Base-by-base conservation (phyloP, 2,113 vertebrate genomes). In the Lepisosteus oculatus region DNA sequence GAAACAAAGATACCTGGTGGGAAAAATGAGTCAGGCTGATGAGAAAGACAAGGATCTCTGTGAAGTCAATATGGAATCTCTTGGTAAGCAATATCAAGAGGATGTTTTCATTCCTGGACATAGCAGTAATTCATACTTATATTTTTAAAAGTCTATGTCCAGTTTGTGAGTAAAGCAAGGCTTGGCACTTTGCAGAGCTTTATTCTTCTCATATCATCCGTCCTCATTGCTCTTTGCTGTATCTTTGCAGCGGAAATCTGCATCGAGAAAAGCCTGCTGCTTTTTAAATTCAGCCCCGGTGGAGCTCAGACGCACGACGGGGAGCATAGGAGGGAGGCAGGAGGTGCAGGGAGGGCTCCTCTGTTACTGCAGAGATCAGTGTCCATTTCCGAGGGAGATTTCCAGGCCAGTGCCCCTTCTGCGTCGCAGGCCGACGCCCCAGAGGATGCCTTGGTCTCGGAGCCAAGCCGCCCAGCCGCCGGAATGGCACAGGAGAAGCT, bases 1-100 rank as follows among this genome's bases (percentile, higher is more conserved):
- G 95, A 99, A 98, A 76, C 97, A 99, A 84, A 94, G 94, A 78
- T 95, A 91, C 72, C 80, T 95, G 7, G 86, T 95, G 80, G 81
- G 86, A 69, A 89, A 90, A 78, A 84, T 89, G 76, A 91, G 88
- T 54, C 79, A 88, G 57, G 84, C 86, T 0, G 92, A 77, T 0
- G 93, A 93, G 51, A 81, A 83, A 9, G 93, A 91, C 47, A 93
- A 90, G 0, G 89, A 85, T 72, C 75, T 81, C 0, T 80, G 84
- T 15, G 95, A 98, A 74, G 87, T 90, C 57, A 97, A 93, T 67
- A 93, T 95, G 41, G 95, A 98, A 71, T 88, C 81, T 64, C 87
- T 98, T 7, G 95, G 97, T 98, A 77, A 94, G 93, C 81, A 55
- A 68, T 17, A 41, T 13, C 6, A 65, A 13, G 14, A 14, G 47